These are phyloP conservation scores for Neria commutata DNA, from an alignment of 2,888 invertebrate species.

Conservation along the genomic window DNA sequence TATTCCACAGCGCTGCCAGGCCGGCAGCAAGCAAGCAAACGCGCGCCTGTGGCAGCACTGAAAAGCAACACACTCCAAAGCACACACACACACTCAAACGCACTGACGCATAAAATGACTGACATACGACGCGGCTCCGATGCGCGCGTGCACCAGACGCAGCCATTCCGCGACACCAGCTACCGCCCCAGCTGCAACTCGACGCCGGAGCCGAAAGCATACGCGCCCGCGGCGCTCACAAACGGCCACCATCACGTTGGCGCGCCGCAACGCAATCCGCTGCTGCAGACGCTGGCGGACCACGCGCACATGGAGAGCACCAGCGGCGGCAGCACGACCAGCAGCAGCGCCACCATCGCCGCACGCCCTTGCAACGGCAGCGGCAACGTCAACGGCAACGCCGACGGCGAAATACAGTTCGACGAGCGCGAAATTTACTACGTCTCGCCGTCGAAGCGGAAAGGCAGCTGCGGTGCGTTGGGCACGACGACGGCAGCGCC, in stretches of 20 bases:
- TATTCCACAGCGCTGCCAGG: too few species aligned
- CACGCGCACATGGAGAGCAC: constrained; percentile 51
- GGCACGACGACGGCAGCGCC: constrained; percentile 6
- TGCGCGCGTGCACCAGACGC: constrained; percentile 33
- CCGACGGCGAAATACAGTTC: constrained; percentile 42
- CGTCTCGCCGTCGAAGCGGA: constrained; percentile 59
- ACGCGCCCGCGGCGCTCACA: neutral
- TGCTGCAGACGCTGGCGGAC: constrained; percentile 50
- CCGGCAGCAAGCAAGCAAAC: too few species aligned
- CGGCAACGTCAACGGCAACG: constrained; percentile 18
- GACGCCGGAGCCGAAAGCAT: constrained; percentile 26
- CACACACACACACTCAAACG: neutral
- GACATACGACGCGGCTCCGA: constrained; percentile 42
- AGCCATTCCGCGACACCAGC: constrained; percentile 37
- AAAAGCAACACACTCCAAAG: neutral
- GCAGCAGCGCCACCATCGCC: constrained; percentile 45
- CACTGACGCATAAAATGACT: constrained; percentile 38
- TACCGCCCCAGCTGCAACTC: constrained; percentile 26
- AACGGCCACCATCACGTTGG: constrained; percentile 23
- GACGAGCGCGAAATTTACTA: constrained; percentile 60
- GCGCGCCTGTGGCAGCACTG: neutral
- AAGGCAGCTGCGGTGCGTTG: constrained; percentile 37
- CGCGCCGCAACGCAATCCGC: constrained; percentile 41
- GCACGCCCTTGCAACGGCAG: constrained; percentile 30
- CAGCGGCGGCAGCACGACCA: constrained; percentile 51